Percentiles rank a stretch among this genome's conserved stretches.
These are phyloP conservation scores for Nymphalis polychloros DNA, from an alignment of 2,888 invertebrate genomes.

Conservation along the genomic window DNA sequence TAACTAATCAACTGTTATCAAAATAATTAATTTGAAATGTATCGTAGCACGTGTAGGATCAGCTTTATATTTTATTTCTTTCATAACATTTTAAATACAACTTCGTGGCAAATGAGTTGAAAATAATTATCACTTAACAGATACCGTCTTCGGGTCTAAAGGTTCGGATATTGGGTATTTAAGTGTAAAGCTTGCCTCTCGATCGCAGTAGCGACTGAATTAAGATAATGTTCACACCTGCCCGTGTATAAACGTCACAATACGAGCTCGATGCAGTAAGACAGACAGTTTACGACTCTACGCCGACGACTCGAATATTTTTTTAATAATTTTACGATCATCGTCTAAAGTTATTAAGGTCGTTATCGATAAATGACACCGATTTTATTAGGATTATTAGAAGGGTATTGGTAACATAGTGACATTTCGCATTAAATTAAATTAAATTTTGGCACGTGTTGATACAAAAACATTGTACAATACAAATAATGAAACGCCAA, in stretches of 20 bases:
- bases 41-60: conserved; percentile 6
- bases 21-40: not conserved
- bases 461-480: conserved; percentile 1
- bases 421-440: conserved; percentile 16
- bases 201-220: conserved; percentile 73
- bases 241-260: conserved; percentile 72
- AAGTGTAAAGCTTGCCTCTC: conserved; percentile 58
- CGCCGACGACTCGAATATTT: conserved; percentile 35
- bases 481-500: no score
- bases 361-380: conserved; percentile 17
- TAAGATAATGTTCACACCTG: conserved; percentile 81
- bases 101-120: conserved; percentile 28
- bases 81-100: conserved; percentile 27
- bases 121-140: conserved; percentile 31
- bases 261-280: conserved; percentile 63
- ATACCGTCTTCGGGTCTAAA: conserved; percentile 36
- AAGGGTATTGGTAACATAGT: conserved; percentile 11
- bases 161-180: conserved; percentile 43
- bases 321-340: conserved; percentile 43
- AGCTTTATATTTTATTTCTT: conserved; percentile 19
- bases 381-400: conserved; percentile 21
- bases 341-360: conserved; percentile 19
- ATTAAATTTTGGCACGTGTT: not conserved
- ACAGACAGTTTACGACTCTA: conserved; percentile 64
- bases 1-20: not conserved